Evolutionary conservation across 2,797 vertebrate species (phyloP), one percentile per base, ranked within the genome.

Genomic region (Poeciliopsis gracilis): DNA sequence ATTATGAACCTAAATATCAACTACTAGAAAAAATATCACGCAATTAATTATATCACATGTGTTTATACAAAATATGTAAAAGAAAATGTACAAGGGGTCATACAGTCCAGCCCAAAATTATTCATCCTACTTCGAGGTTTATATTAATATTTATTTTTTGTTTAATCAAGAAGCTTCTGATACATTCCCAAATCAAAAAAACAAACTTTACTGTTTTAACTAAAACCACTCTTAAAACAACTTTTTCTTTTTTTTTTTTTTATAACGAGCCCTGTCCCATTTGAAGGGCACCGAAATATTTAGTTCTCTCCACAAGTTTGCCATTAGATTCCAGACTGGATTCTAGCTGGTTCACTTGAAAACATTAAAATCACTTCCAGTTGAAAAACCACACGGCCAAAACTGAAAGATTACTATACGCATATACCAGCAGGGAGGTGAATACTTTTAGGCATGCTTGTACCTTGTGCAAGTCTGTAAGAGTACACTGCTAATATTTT

Each of bases 1-100:
- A 82, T 30, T 30, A 18, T 59, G 6, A 10, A 77, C 4, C 23
- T 4, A 11, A 75, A 77, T 10, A 72, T 72, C n/a, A 71, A 74
- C 45, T 13, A 72, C 1, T 20, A 82, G 80, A 5, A 83, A 6
- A 78, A 0, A 49, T 78, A 23, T 30, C 23, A 46, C 20, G 71
- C 0, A 47, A 70, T 2, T 78, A 75, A 18, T 59, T 28, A 59
- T 15, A 13, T 59, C 12, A 59, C 5, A 30, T 30, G 9, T 57
- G 72, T 41, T 25, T 28, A 80, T 63, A 13, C 59, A 13, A 80
- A 53, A 70, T 71, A 3, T 70, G 16, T 59, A 2, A 38, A 25
- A 12, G 38, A 57, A 57, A 38, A 66, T 41, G 20, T 43, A 67
- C 20, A 67, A 43, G 20, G 11, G 36, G 5, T 41, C 63, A 67